Base-by-base conservation (phyloP, 2,113 vertebrate genomes). In the Oxygymnocypris stewartii region DNA sequence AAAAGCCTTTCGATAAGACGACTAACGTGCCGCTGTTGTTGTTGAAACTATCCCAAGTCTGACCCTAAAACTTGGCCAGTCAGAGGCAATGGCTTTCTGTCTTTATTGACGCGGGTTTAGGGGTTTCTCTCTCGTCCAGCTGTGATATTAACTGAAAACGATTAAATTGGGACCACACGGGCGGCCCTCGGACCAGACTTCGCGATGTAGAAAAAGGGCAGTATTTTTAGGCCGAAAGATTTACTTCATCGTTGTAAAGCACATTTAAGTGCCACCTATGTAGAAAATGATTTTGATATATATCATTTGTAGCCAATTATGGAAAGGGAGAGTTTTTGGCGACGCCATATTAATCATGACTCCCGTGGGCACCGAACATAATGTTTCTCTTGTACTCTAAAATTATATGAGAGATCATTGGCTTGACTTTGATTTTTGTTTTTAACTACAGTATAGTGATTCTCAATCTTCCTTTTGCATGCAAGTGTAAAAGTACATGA, bases 81-180 rank as follows among this genome's bases (percentile, higher is more conserved):
- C 57, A 78, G 61, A 86, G 67, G 63, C 51, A 74, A 47, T 78
- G 76, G 78, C 83, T 86, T 88, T 78, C 86, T 74, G 35, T 40
- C 28, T 74, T 90, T 88, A 86, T 61, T 85, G 47, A 63, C 42
- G 88, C 67, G 59, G 75, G 37, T 74, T 78, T 83, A n/a, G 88
- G 42, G 86, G 88, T 89, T 87, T 75, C 81, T 90, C 87, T 77
- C 4, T 6, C 69, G 54, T 91, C 91, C 94, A 95, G 93, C 94
- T 95, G 94, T 93, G 91, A 94, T 92, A 92, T 92, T 92, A 94
- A 90, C 88, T 89, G 84, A 84, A 88, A 82, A 47, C 69, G 74
- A 92, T 87, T 90, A 92, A 92, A 91, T 89, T 92, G 87, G 93
- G 94, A 95, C 95, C 95, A 95, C 95, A 95, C 94, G 92, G 91